Conservation (phyloP, 2,113 vertebrate genomes). For the Platycercus adscitus region DNA sequence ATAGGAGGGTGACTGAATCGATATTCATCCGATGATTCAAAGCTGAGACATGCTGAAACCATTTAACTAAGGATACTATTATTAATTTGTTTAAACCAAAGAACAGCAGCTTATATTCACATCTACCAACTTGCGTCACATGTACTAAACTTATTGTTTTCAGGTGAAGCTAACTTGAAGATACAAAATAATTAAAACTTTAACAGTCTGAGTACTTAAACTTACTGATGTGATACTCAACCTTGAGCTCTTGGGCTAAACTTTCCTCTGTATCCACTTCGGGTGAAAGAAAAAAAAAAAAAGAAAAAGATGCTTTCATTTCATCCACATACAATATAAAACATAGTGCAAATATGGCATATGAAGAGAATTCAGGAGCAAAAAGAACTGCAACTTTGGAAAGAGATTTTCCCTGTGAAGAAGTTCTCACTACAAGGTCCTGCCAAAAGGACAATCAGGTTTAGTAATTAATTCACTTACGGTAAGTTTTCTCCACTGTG, state of each 20-base stretch:
- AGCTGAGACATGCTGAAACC: not conserved
- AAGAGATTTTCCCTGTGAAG: not conserved
- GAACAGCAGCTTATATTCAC: not conserved
- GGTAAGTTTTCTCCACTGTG: conserved; percentile 87
- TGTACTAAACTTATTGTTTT: not conserved
- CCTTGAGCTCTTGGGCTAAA: not conserved
- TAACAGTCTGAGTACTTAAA: not conserved
- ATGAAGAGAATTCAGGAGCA: not conserved
- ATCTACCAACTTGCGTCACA: not conserved
- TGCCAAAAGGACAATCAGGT: not conserved
- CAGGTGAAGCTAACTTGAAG: not conserved
- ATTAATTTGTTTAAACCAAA: not conserved
- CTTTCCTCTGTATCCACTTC: not conserved
- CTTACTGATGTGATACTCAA: not conserved
- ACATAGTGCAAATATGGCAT: not conserved
- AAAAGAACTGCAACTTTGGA: not conserved
- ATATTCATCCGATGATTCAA: not conserved
- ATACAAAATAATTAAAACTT: not conserved
- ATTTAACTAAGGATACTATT: not conserved
- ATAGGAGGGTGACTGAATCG: not conserved
- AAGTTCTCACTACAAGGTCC: not conserved
- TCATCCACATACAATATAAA: not conserved
- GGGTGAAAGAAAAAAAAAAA: not conserved
- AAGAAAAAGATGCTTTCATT: not conserved
- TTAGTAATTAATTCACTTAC: conserved; percentile 77